phyloP scores from a whole-genome alignment of 1,140 invertebrate species.

The Trissolcus basalis region DNA sequence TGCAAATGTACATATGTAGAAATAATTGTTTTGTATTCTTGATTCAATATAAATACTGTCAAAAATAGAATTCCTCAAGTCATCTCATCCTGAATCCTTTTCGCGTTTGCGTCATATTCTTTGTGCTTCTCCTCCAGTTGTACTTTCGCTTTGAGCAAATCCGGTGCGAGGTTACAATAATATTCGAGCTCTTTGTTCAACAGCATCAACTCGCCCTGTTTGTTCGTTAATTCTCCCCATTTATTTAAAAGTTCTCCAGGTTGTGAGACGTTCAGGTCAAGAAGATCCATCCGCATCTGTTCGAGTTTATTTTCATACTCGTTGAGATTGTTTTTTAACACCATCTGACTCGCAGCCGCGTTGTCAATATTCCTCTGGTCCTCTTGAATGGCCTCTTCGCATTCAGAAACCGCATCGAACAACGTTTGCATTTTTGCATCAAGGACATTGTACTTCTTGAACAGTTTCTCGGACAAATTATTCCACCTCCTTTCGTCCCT shows the following conservation, averaged over 20 bases:
- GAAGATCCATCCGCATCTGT: constrained; percentile 58
- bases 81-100: background rate
- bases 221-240: constrained; percentile 59
- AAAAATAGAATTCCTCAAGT: constrained; percentile 1
- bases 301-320: constrained; percentile 63
- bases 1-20: background rate
- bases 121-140: constrained; percentile 41
- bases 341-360: constrained; percentile 53
- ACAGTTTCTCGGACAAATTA: constrained; percentile 23
- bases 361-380: constrained; percentile 50
- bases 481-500: constrained; percentile 57
- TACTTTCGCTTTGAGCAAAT: constrained; percentile 68
- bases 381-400: constrained; percentile 47
- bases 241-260: constrained; percentile 62
- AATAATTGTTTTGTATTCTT: too few relatives aligned
- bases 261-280: constrained; percentile 53
- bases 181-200: constrained; percentile 60
- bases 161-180: constrained; percentile 67
- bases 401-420: constrained; percentile 46
- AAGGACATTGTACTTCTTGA: constrained; percentile 55
- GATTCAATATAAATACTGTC: background rate
- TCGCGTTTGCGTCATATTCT: constrained; percentile 5
- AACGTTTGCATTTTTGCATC: constrained; percentile 60
- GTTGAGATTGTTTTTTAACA: constrained; percentile 59
- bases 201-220: constrained; percentile 55